A percentile compares a stretch with the other conserved stretches of the same genome.
These are phyloP conservation scores for Chouioia cunea DNA, from an alignment of 2,888 invertebrate species.

Conservation along the genomic window DNA sequence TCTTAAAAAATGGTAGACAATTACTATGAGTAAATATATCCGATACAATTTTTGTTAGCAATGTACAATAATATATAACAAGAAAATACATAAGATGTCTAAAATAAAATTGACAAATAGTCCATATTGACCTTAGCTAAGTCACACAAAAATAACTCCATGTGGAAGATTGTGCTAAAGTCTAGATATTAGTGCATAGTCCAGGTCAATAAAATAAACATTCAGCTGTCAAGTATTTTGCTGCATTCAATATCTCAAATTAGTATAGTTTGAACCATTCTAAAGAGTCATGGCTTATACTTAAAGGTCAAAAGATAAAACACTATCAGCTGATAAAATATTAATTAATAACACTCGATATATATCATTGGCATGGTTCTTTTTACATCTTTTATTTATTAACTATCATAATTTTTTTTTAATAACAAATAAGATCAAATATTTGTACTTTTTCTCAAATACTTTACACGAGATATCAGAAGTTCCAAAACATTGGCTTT, in stretches of 20 bases:
- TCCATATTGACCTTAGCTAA: conserved; percentile 52
- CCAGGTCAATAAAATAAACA: conserved; percentile 26
- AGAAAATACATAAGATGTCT: conserved; percentile 41
- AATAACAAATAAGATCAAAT: conserved; percentile 7
- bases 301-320: conserved; percentile 50
- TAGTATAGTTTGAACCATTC: conserved; percentile 26
- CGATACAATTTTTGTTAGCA: too few relatives aligned
- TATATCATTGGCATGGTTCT: conserved; percentile 16
- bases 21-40: too few relatives aligned
- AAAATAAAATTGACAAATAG: conserved; percentile 53
- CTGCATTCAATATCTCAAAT: conserved; percentile 24
- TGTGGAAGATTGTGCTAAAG: conserved; percentile 29
- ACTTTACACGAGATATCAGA: conserved; percentile 7
- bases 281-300: conserved; percentile 22
- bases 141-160: conserved; percentile 53
- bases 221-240: conserved; percentile 25
- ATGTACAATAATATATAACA: conserved; percentile 29
- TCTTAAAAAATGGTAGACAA: too few relatives aligned
- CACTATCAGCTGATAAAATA: conserved; percentile 29
- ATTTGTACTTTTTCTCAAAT: conserved; percentile 8
- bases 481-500: conserved; percentile 23
- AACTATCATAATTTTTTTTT: conserved; percentile 4
- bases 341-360: conserved; percentile 10
- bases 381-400: neutral
- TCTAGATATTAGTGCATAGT: conserved; percentile 27